Evolutionary conservation across 2,797 vertebrate species (phyloP), one percentile per base, ranked within the genome.

Genomic region (Psittacula echo): DNA sequence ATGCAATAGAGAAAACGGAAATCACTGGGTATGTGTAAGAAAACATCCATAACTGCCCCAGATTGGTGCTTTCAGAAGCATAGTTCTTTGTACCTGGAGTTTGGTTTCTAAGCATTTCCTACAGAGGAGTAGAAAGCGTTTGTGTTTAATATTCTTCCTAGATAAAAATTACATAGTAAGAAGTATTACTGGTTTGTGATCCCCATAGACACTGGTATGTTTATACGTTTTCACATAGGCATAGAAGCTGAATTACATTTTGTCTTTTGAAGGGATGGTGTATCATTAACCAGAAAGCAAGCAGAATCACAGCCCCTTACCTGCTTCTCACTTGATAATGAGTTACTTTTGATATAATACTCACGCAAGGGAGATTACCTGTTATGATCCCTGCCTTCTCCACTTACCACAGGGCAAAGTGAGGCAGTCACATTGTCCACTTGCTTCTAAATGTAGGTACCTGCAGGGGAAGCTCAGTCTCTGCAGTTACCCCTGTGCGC

Each of bases 1-100:
- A 58, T 90, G 58, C n/a, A 68, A 20, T 7, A 83, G 79, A 91
- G 72, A 60, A 85, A 77, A 53, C 26, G 56, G 37, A 89, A 51
- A 37, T 77, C n/a, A 21, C n/a, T 37, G 65, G 2, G 5, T 48
- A 32, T 19, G 44, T 37, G 8, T 73, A 39, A 70, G 54, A 48
- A 83, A 86, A 50, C 41, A 61, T 66, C 44, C 19, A 16, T 66
- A 93, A 48, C 45, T 24, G n/a, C 9, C 13, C n/a, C 18, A 29
- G 77, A 70, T 0, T 11, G 19, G 18, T 79, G 50, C 37, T 85
- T 70, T 90, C 61, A 41, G 65, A 64, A 73, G 11, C n/a, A 7
- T 67, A 3, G 3, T 64, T 73, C 51, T 74, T 90, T 24, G 11
- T n/a, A 45, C 32, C 37, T 39, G 32, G 37, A 76, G 61, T 44